Conservation (phyloP, 2,113 vertebrate species). For the Carassius carassius region DNA sequence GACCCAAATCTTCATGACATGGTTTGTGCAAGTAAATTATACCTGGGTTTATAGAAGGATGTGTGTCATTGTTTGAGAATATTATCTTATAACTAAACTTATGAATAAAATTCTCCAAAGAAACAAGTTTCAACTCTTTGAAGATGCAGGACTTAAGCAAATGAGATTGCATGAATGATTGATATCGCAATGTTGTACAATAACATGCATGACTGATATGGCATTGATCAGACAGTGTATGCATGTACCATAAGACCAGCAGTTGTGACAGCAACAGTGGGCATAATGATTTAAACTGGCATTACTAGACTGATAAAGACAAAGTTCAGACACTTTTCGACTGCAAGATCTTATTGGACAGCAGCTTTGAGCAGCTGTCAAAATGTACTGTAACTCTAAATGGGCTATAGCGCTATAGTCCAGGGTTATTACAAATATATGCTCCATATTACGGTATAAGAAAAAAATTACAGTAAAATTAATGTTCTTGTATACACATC, state of each 20-base stretch:
- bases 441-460: neutral
- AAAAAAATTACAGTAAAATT: neutral
- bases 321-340: neutral
- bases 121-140: neutral
- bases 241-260: neutral
- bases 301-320: neutral
- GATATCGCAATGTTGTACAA: neutral
- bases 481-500: neutral
- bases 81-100: too few relatives aligned
- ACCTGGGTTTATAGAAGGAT: neutral
- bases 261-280: neutral
- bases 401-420: neutral
- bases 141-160: neutral
- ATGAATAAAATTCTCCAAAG: neutral
- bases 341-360: neutral
- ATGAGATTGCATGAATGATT: neutral
- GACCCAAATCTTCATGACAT: neutral
- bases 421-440: neutral
- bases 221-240: neutral
- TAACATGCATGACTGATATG: neutral
- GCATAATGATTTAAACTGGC: neutral
- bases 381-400: neutral
- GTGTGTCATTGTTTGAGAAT: neutral
- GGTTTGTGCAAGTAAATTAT: neutral
- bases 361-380: constrained; percentile 8